Percentiles rank a stretch among this genome's conserved stretches.
phyloP scores from a whole-genome alignment of 2,888 invertebrate genomes.

The Athalia cordata region DNA sequence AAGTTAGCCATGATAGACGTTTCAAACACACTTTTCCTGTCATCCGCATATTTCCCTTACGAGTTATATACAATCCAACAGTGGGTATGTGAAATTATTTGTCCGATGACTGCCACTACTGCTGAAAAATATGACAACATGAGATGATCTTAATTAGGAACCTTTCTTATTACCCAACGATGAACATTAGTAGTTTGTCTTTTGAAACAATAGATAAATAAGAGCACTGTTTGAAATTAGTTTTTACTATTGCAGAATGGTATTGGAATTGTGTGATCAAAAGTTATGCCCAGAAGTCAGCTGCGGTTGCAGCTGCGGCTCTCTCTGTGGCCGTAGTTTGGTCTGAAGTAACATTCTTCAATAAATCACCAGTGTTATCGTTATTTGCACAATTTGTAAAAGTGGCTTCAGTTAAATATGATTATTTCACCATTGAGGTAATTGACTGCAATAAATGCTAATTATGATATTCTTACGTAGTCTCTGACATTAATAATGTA shows the following conservation, averaged over 20 bases:
- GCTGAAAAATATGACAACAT: no score
- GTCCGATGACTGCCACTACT: background rate
- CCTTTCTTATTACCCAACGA: no score
- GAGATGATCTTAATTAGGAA: no score
- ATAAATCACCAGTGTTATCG: constrained; percentile 92
- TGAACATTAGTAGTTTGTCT: background rate
- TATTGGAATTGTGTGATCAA: constrained; percentile 94
- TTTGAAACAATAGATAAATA: constrained; percentile 30
- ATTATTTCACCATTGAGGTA: constrained; percentile 96
- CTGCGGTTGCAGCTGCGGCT: constrained; percentile 83
- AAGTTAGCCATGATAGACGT: constrained; percentile 77
- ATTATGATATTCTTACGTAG: background rate
- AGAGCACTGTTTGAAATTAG: constrained; percentile 16
- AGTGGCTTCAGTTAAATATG: constrained; percentile 86
- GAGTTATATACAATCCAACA: constrained; percentile 80
- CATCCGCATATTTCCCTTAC: constrained; percentile 77
- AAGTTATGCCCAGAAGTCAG: constrained; percentile 83
- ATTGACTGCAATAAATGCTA: constrained; percentile 19
- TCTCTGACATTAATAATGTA: no score
- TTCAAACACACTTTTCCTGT: constrained; percentile 84
- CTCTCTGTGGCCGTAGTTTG: constrained; percentile 96
- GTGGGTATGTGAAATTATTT: constrained; percentile 75
- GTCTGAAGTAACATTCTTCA: constrained; percentile 99
- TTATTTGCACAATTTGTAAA: constrained; percentile 96
- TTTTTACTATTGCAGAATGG: constrained; percentile 84